Percentiles rank a stretch among this genome's conserved stretches.
Conservation (phyloP, 2,797 vertebrate genomes). For the Sebastes iracundus region DNA sequence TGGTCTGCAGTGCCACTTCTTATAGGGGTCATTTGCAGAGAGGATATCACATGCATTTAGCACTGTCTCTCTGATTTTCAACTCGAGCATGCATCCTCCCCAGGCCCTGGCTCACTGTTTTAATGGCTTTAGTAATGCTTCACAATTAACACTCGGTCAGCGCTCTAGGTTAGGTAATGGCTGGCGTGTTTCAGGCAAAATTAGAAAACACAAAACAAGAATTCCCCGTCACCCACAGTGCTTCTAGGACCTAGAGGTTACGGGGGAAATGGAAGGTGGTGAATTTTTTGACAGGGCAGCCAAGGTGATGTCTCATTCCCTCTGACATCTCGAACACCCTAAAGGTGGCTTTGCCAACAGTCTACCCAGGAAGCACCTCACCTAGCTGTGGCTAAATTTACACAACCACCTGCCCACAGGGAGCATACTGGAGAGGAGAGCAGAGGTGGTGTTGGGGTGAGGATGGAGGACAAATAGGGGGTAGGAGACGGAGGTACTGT, state of each 20-base stretch:
- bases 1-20: constrained; percentile 5
- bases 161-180: constrained; percentile 68
- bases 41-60: constrained; percentile 56
- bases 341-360: constrained; percentile 79
- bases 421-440: constrained; percentile 57
- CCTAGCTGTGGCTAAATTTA: constrained; percentile 81
- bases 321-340: constrained; percentile 82
- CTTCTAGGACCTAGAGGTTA: constrained; percentile 70
- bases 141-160: constrained; percentile 78
- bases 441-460: constrained; percentile 51
- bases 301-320: constrained; percentile 80
- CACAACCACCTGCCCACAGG: constrained; percentile 80
- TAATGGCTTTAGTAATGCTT: constrained; percentile 79
- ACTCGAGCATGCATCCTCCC: constrained; percentile 57
- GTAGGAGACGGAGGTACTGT: not conserved
- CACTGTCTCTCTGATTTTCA: constrained; percentile 57
- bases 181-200: constrained; percentile 74
- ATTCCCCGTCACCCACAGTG: constrained; percentile 69
- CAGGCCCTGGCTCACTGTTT: constrained; percentile 73
- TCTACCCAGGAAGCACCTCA: constrained; percentile 82
- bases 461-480: constrained; percentile 32
- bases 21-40: constrained; percentile 39
- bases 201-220: constrained; percentile 73
- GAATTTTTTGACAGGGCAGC: constrained; percentile 81
- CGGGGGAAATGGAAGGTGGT: constrained; percentile 78